Percentiles rank a stretch among this genome's conserved stretches.
phyloP scores from a whole-genome alignment of 2,888 invertebrate species.

The Xestobium rufovillosum region DNA sequence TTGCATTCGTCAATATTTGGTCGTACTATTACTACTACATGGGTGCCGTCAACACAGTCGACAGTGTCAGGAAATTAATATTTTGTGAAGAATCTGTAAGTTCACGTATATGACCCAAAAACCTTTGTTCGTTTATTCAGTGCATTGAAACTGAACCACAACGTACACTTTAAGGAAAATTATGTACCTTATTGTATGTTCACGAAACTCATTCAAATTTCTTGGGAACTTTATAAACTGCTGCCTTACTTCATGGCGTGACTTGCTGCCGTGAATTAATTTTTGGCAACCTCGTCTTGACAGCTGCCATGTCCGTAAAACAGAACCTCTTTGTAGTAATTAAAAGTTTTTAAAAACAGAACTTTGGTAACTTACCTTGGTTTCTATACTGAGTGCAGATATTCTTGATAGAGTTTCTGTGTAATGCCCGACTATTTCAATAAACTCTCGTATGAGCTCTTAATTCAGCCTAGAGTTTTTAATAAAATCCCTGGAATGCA shows the following conservation, averaged over 20 bases:
- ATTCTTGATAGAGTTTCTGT: too few relatives aligned
- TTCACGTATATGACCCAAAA: conserved; percentile 5
- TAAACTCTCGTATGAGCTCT: too few relatives aligned
- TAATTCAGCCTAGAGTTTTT: too few relatives aligned
- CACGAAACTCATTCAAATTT: conserved; percentile 16
- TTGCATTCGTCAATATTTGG: conserved; percentile 26
- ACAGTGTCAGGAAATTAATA: conserved; percentile 20
- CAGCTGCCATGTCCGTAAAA: conserved; percentile 19
- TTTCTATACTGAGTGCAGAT: too few relatives aligned
- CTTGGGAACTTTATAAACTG: conserved; percentile 16
- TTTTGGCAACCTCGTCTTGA: too few relatives aligned
- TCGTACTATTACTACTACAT: conserved; percentile 26
- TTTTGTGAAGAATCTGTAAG: conserved; percentile 14
- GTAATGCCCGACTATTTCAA: too few relatives aligned
- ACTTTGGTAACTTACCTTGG: too few relatives aligned
- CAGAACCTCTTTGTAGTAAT: too few relatives aligned
- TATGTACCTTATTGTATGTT: conserved; percentile 11
- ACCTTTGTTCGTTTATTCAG: too few relatives aligned
- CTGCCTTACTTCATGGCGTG: conserved; percentile 14
- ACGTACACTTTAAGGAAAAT: conserved; percentile 6
- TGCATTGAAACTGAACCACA: too few relatives aligned
- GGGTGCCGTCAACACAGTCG: conserved; percentile 28
- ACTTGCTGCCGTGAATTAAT: conserved; percentile 14
- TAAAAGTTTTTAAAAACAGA: too few relatives aligned
- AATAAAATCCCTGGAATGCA: too few relatives aligned